These are phyloP conservation scores for Dendrolimus kikuchii DNA, from an alignment of 1,140 invertebrate species.

Conservation along the genomic window DNA sequence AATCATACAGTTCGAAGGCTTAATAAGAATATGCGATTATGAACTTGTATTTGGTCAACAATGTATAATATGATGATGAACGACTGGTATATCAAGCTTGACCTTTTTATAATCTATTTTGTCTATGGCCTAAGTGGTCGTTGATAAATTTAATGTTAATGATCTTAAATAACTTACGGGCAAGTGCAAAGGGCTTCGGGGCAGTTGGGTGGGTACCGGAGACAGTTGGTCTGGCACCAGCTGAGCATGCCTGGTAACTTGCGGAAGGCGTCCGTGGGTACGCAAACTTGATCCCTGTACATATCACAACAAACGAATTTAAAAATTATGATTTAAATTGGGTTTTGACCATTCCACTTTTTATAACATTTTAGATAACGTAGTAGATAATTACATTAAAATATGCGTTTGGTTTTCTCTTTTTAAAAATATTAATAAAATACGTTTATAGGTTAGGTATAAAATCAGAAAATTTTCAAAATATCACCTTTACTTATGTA, in stretches of 20 bases:
- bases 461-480: too few species aligned
- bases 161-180: conserved; percentile 81
- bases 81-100: too few species aligned
- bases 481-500: too few species aligned
- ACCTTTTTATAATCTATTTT: too few species aligned
- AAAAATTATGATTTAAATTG: background rate
- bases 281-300: conserved; percentile 84
- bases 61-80: too few species aligned
- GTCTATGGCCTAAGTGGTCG: background rate
- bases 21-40: too few species aligned
- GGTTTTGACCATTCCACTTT: background rate
- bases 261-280: conserved; percentile 75
- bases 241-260: conserved; percentile 80
- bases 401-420: too few species aligned
- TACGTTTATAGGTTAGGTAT: too few species aligned
- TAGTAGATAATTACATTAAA: too few species aligned
- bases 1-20: too few species aligned
- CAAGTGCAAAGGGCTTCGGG: conserved; percentile 82
- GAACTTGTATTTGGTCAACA: too few species aligned
- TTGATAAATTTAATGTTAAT: background rate
- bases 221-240: conserved; percentile 89
- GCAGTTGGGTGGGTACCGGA: conserved; percentile 89
- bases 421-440: too few species aligned
- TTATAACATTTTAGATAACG: background rate
- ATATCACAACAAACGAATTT: background rate